phyloP scores from a whole-genome alignment of 2,888 invertebrate species.

The Caenorhabditis angaria region DNA sequence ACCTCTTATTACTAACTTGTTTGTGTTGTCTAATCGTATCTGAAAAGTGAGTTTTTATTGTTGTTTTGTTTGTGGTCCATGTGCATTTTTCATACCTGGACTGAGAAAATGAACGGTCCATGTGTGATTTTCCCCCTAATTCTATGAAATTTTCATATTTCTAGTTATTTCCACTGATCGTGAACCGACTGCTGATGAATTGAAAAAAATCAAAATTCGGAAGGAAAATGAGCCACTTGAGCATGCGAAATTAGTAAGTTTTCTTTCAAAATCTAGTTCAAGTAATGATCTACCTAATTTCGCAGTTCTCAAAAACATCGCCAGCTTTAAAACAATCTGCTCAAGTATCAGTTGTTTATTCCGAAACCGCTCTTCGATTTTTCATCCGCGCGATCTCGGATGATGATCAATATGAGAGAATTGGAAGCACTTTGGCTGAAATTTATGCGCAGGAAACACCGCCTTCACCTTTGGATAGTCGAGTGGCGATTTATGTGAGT shows the following conservation, averaged over 20 bases:
- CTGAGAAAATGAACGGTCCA: too few species aligned
- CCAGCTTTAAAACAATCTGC: conserved; percentile 19
- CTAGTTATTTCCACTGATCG: conserved; percentile 35
- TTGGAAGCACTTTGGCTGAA: conserved; percentile 31
- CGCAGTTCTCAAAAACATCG: conserved; percentile 20
- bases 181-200: conserved; percentile 42
- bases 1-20: background rate
- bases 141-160: background rate
- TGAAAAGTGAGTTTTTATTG: background rate
- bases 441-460: conserved; percentile 39
- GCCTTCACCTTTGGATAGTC: conserved; percentile 32
- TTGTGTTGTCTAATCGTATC: too few species aligned
- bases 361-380: conserved; percentile 17
- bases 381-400: conserved; percentile 36
- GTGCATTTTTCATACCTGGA: too few species aligned
- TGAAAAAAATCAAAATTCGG: conserved; percentile 40
- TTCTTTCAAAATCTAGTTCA: background rate
- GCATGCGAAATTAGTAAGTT: conserved; percentile 40
- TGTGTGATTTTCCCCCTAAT: too few species aligned
- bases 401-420: conserved; percentile 39
- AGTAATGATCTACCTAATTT: too few species aligned
- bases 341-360: conserved; percentile 28
- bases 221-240: conserved; percentile 50
- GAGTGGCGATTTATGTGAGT: conserved; percentile 52
- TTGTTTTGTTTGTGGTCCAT: background rate